phyloP scores from a whole-genome alignment of 2,888 invertebrate genomes.

The Luffia ferchaultella region DNA sequence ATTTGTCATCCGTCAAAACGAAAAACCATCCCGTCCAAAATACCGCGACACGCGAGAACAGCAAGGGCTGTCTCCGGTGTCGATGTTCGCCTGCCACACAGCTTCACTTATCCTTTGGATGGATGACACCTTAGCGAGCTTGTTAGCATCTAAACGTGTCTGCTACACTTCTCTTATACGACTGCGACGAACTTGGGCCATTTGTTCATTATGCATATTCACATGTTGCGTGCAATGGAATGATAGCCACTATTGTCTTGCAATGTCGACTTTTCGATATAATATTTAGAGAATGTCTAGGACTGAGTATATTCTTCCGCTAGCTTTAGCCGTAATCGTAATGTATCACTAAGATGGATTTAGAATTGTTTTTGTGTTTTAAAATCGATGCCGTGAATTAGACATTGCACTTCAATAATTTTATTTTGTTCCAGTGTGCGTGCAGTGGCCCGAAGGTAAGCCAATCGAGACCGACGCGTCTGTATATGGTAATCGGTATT shows the following conservation, averaged over 20 bases:
- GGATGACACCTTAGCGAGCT: slow-evolving; percentile 45
- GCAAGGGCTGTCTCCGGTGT: slow-evolving; percentile 47
- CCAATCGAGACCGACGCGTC: slow-evolving; percentile 17
- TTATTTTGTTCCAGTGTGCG: slow-evolving; percentile 82
- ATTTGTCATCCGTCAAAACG: background rate
- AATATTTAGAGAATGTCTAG: slow-evolving; percentile 45
- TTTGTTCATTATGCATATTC: slow-evolving; percentile 20
- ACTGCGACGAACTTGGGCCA: background rate
- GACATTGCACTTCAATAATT: slow-evolving; percentile 12
- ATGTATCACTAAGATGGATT: background rate
- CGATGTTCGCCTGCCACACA: slow-evolving; percentile 32
- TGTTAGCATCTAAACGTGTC: slow-evolving; percentile 25
- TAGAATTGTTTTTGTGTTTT: background rate
- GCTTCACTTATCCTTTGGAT: slow-evolving; percentile 22
- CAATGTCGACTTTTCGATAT: slow-evolving; percentile 44
- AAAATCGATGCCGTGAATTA: background rate
- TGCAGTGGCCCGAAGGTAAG: slow-evolving; percentile 92
- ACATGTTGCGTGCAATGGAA: slow-evolving; percentile 34
- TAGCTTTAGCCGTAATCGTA: slow-evolving; percentile 20
- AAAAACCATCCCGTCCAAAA: background rate
- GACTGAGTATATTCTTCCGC: slow-evolving; percentile 40
- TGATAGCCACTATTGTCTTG: slow-evolving; percentile 46
- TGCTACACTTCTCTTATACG: background rate
- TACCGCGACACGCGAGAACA: background rate
- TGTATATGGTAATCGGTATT: background rate